A percentile compares a stretch with the other conserved stretches of the same genome.
Conservation (phyloP, 2,888 invertebrate species). For the Macaria liturata region DNA sequence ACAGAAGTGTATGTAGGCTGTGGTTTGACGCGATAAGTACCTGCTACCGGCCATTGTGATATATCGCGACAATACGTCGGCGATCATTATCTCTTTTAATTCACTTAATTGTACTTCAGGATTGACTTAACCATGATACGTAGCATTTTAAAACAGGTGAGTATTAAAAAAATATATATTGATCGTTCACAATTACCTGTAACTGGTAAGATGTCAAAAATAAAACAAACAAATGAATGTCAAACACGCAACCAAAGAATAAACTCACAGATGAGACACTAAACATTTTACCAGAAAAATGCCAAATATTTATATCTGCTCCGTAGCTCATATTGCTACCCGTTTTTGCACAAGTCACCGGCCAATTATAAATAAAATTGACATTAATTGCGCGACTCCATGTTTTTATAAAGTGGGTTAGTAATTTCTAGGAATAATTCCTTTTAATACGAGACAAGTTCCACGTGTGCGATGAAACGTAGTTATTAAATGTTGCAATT, state of each 20-base stretch:
- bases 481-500: conserved; percentile 63
- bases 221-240: conserved; percentile 13
- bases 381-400: conserved; percentile 66
- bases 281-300: conserved; percentile 35
- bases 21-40: conserved; percentile 4
- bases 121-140: conserved; percentile 16
- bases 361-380: conserved; percentile 77
- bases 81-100: conserved; percentile 46
- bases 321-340: conserved; percentile 42
- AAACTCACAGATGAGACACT: conserved; percentile 33
- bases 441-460: conserved; percentile 53
- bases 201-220: conserved; percentile 27
- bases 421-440: conserved; percentile 73
- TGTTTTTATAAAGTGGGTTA: conserved; percentile 70
- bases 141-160: conserved; percentile 6
- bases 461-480: conserved; percentile 58
- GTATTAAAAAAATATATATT: conserved; percentile 27
- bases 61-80: conserved; percentile 42
- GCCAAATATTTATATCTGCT: conserved; percentile 43
- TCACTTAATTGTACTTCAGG: conserved; percentile 43
- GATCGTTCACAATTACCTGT: conserved; percentile 24
- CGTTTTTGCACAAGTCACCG: conserved; percentile 39
- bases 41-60: conserved; percentile 41
- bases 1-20: neutral
- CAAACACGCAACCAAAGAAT: conserved; percentile 45